Evolutionary conservation across 2,113 vertebrate species (phyloP).

Genomic region (Malurus alboscapulatus): DNA sequence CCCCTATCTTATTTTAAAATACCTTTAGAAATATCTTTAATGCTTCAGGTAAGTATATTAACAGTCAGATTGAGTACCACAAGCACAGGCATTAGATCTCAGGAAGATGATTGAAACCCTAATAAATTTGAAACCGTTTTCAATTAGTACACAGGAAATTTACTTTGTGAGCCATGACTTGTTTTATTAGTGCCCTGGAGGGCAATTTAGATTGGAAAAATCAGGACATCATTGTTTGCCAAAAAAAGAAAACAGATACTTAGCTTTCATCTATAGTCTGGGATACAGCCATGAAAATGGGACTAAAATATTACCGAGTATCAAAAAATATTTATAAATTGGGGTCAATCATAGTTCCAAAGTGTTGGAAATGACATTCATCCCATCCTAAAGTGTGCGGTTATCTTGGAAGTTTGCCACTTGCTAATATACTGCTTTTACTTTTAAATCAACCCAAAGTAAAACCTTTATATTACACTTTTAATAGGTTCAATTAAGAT

Average conservation of each 20-base stretch:
- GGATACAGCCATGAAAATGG: constrained; percentile 13
- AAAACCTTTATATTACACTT: neutral
- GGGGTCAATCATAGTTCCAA: constrained; percentile 43
- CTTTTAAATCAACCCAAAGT: neutral
- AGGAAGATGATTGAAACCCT: constrained; percentile 38
- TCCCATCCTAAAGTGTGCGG: neutral
- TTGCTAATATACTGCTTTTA: neutral
- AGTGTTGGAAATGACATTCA: neutral
- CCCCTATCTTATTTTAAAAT: neutral
- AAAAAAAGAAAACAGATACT: constrained; percentile 55
- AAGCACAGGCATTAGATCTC: constrained; percentile 15
- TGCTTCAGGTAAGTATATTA: constrained; percentile 4
- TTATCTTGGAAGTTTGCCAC: constrained; percentile 17
- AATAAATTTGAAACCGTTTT: constrained; percentile 62
- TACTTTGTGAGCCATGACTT: constrained; percentile 60
- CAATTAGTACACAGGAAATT: constrained; percentile 69
- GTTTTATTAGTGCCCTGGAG: constrained; percentile 57
- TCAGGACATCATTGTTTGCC: constrained; percentile 51
- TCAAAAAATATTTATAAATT: constrained; percentile 40
- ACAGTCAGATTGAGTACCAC: neutral
- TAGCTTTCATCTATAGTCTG: constrained; percentile 23
- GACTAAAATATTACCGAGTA: constrained; percentile 24
- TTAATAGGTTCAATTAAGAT: neutral
- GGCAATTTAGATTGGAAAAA: constrained; percentile 63
- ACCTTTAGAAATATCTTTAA: neutral